phyloP scores from a whole-genome alignment of 92 coral and sea anemone genomes.

The Pocillopora grandis region DNA sequence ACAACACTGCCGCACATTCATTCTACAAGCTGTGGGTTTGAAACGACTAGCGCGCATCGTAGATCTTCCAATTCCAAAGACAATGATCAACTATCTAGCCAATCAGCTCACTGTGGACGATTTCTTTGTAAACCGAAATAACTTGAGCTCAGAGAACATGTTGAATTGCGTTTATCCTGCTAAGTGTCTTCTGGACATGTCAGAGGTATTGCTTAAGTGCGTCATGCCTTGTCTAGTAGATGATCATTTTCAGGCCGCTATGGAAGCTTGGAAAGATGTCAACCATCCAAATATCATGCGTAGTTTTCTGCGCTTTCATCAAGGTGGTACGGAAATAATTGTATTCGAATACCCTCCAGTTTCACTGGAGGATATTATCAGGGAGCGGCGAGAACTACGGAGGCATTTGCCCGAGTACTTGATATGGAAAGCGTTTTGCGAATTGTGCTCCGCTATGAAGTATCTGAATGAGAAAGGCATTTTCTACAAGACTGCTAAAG shows the following conservation, averaged over 20 bases:
- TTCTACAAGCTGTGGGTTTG: constrained; percentile 88
- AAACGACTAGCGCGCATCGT: constrained; percentile 81
- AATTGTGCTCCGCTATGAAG: constrained; percentile 77
- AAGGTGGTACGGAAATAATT: constrained; percentile 79
- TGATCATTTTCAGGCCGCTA: constrained; percentile 68
- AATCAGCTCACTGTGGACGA: constrained; percentile 87
- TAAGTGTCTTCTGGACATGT: constrained; percentile 92
- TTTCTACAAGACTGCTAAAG: constrained; percentile 72
- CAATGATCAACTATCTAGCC: constrained; percentile 81
- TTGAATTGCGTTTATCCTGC: constrained; percentile 95
- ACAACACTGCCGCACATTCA: constrained; percentile 83
- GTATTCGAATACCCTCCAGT: constrained; percentile 92
- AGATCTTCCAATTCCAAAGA: constrained; percentile 89
- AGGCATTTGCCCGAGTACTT: constrained; percentile 80
- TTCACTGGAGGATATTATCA: constrained; percentile 71
- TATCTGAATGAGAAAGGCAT: constrained; percentile 75
- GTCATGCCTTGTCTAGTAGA: constrained; percentile 72
- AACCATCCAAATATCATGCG: constrained; percentile 82
- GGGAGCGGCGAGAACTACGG: constrained; percentile 53
- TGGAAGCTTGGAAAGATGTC: constrained; percentile 75
- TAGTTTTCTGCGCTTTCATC: constrained; percentile 60
- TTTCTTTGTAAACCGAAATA: constrained; percentile 86
- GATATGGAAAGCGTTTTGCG: constrained; percentile 89
- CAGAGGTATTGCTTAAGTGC: constrained; percentile 85
- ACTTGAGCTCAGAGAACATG: constrained; percentile 78